Evolutionary conservation across 2,888 invertebrate genomes (phyloP), one percentile per base, ranked within the genome.

Genomic region (Papilio demoleus): DNA sequence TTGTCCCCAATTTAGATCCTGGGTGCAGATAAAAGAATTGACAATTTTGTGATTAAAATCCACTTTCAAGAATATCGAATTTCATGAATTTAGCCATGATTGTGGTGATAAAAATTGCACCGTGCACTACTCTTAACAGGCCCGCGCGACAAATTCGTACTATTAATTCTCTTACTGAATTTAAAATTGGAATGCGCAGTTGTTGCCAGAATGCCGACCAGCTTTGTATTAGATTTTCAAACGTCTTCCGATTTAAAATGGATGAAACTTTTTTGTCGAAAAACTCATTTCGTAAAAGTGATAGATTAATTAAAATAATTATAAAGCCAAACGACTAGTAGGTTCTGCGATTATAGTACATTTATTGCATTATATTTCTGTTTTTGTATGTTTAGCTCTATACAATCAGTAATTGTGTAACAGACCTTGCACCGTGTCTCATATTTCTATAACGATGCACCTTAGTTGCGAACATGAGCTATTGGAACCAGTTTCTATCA

Each of bases 131-230:
- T 50, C 12, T 24, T 22, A 22, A 24, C 24, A 50, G 47, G 24
- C 22, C 22, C 24, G 22, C 22, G 12, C 24, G 22, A 12, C 47
- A 24, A n/a, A n/a, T n/a, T n/a, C 8, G 27, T 14, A 4, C 17
- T n/a, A 53, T 31, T 17, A 31, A n/a, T 50, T 53, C 53, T 53
- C n/a, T 53, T n/a, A 53, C 53, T n/a, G 31, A 53, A 53, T 53
- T 53, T 53, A 36, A 53, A 64, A 53, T 53, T 53, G 40, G 53
- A 53, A 50, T 64, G 38, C 53, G 27, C n/a, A 34, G 12, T 17
- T 12, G 53, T 50, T 64, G 53, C 53, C 64, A 53, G 36, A 47
- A 2, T 11, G 45, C 47, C 47, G 2, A 22, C 2, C 47, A 12
- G 53, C 14, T 27, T 53, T 12, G 27, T 50, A n/a, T 53, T 53